Conservation (phyloP, 2,888 invertebrate genomes). For the Eupithecia subumbrata region DNA sequence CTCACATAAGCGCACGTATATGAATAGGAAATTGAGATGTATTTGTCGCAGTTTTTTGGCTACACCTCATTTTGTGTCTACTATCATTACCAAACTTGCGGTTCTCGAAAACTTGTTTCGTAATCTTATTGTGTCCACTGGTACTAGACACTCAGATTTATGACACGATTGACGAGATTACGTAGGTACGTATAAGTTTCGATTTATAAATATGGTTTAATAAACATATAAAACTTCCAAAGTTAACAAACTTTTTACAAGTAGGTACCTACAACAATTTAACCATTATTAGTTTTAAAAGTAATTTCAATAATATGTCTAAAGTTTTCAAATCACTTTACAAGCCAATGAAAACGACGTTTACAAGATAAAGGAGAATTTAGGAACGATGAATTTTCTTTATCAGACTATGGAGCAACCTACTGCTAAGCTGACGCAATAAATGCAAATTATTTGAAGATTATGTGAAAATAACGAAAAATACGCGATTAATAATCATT, state of each 20-base stretch:
- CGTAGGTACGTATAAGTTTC: no score
- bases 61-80: no score
- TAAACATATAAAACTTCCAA: background rate
- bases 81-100: no score
- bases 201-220: no score
- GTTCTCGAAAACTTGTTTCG: no score
- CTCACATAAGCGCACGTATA: no score
- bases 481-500: no score
- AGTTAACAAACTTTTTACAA: background rate
- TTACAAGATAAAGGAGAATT: slow-evolving; percentile 16
- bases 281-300: slow-evolving; percentile 33
- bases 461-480: no score
- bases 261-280: no score
- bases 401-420: slow-evolving; percentile 24
- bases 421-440: background rate
- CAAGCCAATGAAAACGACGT: slow-evolving; percentile 17
- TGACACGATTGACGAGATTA: background rate
- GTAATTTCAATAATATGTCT: slow-evolving; percentile 43
- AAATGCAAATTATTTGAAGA: background rate
- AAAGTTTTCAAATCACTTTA: slow-evolving; percentile 1
- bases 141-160: background rate
- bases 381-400: slow-evolving; percentile 39
- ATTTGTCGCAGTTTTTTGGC: no score
- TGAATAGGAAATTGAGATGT: no score
- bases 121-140: no score